Conservation (phyloP, 2,797 vertebrate genomes). For the Tarsius wallacei region DNA sequence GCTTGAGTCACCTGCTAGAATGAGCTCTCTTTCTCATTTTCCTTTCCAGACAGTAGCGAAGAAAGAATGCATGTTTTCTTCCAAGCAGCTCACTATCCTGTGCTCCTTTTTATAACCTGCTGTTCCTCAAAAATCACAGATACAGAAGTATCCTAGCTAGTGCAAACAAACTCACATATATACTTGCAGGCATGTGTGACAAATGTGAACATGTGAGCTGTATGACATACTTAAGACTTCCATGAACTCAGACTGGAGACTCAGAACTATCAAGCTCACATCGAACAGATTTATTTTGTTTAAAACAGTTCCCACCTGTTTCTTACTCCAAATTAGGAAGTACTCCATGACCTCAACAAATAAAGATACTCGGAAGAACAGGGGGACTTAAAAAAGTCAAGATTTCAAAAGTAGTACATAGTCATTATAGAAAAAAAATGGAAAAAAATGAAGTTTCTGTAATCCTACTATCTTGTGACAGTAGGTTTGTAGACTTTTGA, state of each 20-base stretch:
- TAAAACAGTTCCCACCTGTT: not conserved
- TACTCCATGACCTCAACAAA: not conserved
- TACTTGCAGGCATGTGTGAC: not conserved
- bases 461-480: not conserved
- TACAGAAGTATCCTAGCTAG: not conserved
- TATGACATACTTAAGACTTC: not conserved
- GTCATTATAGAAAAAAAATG: not conserved
- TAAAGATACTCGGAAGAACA: not conserved
- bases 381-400: not conserved
- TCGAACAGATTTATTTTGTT: not conserved
- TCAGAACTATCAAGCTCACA: not conserved
- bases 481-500: not conserved
- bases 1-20: not conserved
- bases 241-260: not conserved
- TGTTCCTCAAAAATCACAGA: not conserved
- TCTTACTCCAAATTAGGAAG: slow-evolving; percentile 26
- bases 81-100: not conserved
- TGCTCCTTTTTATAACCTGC: not conserved
- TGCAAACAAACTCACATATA: not conserved
- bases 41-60: not conserved
- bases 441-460: slow-evolving; percentile 30
- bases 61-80: not conserved
- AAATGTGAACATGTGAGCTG: not conserved
- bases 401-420: not conserved
- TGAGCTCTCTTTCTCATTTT: not conserved